A percentile compares a stretch with the other conserved stretches of the same genome.
Evolutionary conservation across 2,797 vertebrate genomes (phyloP).

Genomic region (Gadopsis bispinosus): DNA sequence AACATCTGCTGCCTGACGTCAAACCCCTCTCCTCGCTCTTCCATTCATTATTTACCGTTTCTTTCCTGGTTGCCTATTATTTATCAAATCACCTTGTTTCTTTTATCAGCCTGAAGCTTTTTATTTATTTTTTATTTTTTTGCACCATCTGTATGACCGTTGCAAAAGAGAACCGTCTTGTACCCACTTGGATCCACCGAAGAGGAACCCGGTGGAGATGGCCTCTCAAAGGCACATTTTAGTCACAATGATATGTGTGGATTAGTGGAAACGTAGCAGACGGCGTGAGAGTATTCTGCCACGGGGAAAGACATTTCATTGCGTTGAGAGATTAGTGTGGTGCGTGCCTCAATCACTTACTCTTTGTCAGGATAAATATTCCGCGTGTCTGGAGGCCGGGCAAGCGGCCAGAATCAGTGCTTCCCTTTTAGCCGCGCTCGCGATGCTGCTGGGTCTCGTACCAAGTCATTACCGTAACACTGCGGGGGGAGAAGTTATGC

Average conservation of each 20-base stretch:
- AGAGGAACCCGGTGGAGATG: neutral
- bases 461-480: constrained; percentile 73
- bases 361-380: constrained; percentile 76
- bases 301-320: constrained; percentile 71
- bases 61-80: constrained; percentile 17
- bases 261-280: constrained; percentile 73
- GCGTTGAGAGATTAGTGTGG: constrained; percentile 71
- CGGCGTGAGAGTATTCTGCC: constrained; percentile 61
- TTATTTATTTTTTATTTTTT: constrained; percentile 21
- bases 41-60: constrained; percentile 37
- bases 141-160: constrained; percentile 10
- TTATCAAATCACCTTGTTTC: constrained; percentile 29
- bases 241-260: constrained; percentile 58
- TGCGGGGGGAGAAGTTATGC: constrained; percentile 66
- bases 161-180: constrained; percentile 23
- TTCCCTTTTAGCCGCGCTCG: constrained; percentile 47
- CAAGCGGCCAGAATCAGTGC: constrained; percentile 52
- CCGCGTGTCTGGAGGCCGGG: constrained; percentile 63
- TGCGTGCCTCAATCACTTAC: constrained; percentile 67
- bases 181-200: constrained; percentile 10
- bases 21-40: constrained; percentile 21
- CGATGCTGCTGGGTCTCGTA: constrained; percentile 57
- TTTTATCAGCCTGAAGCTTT: constrained; percentile 20
- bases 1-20: constrained; percentile 64
- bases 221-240: constrained; percentile 56